phyloP scores from a whole-genome alignment of 2,888 invertebrate species.

The Heliconius ethilla region DNA sequence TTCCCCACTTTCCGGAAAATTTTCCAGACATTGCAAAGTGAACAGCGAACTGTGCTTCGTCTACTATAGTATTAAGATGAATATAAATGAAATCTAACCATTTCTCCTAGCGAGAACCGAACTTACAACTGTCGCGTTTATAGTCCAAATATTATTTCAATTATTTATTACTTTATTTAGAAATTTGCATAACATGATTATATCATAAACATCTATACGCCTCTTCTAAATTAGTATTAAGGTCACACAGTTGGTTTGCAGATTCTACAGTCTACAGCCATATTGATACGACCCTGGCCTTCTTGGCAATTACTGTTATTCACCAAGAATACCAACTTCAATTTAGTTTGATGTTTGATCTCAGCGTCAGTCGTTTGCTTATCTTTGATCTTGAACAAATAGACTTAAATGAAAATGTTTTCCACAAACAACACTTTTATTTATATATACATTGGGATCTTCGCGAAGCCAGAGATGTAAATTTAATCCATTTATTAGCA shows the following conservation, averaged over 20 bases:
- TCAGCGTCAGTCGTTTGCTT: constrained; percentile 25
- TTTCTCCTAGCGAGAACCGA: too few relatives aligned
- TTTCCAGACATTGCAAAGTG: too few relatives aligned
- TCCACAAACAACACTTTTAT: constrained; percentile 5
- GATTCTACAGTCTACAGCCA: constrained; percentile 16
- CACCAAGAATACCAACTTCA: constrained; percentile 6
- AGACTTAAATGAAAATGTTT: constrained; percentile 11
- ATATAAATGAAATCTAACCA: too few relatives aligned
- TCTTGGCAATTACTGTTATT: constrained; percentile 33
- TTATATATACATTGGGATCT: constrained; percentile 20
- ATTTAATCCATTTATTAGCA: constrained; percentile 6
- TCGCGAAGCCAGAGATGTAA: background rate
- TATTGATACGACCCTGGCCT: constrained; percentile 37
- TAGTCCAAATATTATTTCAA: too few relatives aligned
- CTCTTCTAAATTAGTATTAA: constrained; percentile 19
- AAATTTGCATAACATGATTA: background rate
- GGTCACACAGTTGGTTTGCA: constrained; percentile 35
- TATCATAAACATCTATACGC: constrained; percentile 19
- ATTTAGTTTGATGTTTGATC: constrained; percentile 26
- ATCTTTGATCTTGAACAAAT: constrained; percentile 22
- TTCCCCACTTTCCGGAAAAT: too few relatives aligned
- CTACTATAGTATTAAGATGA: too few relatives aligned
- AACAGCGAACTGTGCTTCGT: too few relatives aligned
- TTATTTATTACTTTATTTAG: too few relatives aligned
- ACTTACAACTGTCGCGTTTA: background rate